Evolutionary conservation across 2,888 invertebrate species (phyloP).

Genomic region (Peribatodes rhomboidaria): DNA sequence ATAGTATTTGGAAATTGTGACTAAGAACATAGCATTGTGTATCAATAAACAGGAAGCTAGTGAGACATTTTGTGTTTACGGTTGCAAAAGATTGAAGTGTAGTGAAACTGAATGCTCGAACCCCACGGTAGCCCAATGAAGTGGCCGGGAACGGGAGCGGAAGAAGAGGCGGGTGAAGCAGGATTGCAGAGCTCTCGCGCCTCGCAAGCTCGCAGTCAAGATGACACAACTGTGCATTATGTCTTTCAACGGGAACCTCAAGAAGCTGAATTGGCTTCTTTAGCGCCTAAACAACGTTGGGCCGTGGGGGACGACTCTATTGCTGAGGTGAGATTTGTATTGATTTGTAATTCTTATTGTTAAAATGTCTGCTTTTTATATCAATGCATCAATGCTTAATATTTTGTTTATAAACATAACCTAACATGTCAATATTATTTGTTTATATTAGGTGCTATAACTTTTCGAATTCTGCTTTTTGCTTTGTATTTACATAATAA

Average conservation of each 20-base stretch:
- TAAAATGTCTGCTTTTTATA: neutral
- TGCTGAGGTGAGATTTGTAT: slow-evolving; percentile 89
- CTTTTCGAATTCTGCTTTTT: slow-evolving; percentile 3
- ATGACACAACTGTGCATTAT: slow-evolving; percentile 97
- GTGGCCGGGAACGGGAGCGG: slow-evolving; percentile 91
- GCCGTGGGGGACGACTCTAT: slow-evolving; percentile 95
- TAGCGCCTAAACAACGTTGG: slow-evolving; percentile 94
- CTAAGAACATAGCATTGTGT: slow-evolving; percentile 59
- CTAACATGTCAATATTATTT: slow-evolving; percentile 40
- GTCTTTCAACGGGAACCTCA: slow-evolving; percentile 93
- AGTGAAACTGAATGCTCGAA: slow-evolving; percentile 86
- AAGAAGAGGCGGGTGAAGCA: slow-evolving; percentile 87
- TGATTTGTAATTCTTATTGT: slow-evolving; percentile 1
- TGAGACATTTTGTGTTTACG: slow-evolving; percentile 73
- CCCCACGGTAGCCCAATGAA: slow-evolving; percentile 90
- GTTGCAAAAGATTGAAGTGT: slow-evolving; percentile 68
- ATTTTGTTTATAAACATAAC: slow-evolving; percentile 56
- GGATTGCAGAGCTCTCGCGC: slow-evolving; percentile 88
- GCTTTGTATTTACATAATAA: slow-evolving; percentile 2
- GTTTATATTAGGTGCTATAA: slow-evolving; percentile 5
- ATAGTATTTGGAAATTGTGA: slow-evolving; percentile 58
- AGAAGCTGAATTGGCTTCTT: slow-evolving; percentile 92
- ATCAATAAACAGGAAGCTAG: slow-evolving; percentile 62
- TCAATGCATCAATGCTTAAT: slow-evolving; percentile 27
- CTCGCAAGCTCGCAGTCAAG: slow-evolving; percentile 90